Evolutionary conservation across 2,797 vertebrate species (phyloP).

Genomic region (Enteromius thamalakanensis): DNA sequence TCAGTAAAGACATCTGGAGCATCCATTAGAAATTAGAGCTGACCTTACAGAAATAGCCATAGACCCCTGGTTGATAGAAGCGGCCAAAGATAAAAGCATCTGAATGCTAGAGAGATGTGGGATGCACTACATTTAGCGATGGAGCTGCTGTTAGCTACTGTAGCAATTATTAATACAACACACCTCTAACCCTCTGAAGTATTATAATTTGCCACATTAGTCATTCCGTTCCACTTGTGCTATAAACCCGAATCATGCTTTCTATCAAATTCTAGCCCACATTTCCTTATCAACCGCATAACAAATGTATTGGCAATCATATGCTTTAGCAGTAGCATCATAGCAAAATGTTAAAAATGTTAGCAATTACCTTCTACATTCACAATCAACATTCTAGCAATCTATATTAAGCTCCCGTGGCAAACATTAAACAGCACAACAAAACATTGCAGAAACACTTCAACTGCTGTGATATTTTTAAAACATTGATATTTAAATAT

Average conservation of each 20-base stretch:
- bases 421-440: too few relatives aligned
- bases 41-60: slow-evolving; percentile 11
- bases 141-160: neutral
- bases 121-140: neutral
- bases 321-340: too few relatives aligned
- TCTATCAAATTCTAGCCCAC: too few relatives aligned
- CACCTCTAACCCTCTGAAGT: neutral
- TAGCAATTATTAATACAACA: neutral
- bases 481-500: too few relatives aligned
- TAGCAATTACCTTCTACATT: too few relatives aligned
- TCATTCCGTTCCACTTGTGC: neutral
- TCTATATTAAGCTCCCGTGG: too few relatives aligned
- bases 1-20: slow-evolving; percentile 10
- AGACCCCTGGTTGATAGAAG: neutral
- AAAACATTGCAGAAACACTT: too few relatives aligned
- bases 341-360: too few relatives aligned
- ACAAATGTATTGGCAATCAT: too few relatives aligned
- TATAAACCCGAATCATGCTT: neutral
- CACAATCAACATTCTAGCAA: too few relatives aligned
- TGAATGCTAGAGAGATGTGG: neutral
- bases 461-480: too few relatives aligned
- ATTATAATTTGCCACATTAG: neutral
- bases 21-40: slow-evolving; percentile 23
- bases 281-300: too few relatives aligned
- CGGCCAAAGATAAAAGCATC: slow-evolving; percentile 4